Conservation (phyloP, 1,140 invertebrate genomes). For the Tetraneura akinire region DNA sequence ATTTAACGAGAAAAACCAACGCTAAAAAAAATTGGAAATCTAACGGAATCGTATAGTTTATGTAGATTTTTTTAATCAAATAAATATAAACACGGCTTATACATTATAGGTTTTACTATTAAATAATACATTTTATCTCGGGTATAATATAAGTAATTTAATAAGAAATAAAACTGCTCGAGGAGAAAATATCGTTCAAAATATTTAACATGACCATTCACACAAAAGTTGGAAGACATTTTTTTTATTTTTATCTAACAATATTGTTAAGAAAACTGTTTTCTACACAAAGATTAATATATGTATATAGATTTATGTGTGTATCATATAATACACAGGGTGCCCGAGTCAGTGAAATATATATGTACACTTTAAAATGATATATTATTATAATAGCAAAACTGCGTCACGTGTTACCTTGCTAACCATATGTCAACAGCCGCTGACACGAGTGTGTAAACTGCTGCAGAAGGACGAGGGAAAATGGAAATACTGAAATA, state of each 20-base stretch:
- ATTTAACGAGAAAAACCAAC: too few relatives aligned
- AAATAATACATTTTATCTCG: too few relatives aligned
- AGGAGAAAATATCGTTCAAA: background rate
- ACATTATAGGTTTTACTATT: too few relatives aligned
- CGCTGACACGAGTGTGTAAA: slow-evolving; percentile 37
- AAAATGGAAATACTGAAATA: too few relatives aligned
- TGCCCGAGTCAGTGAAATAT: background rate
- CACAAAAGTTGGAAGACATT: background rate
- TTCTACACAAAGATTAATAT: background rate
- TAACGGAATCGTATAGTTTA: too few relatives aligned
- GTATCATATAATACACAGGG: too few relatives aligned
- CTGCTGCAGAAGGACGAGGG: background rate
- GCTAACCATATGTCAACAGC: slow-evolving; percentile 49
- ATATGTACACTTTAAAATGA: slow-evolving; percentile 22
- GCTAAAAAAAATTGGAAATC: too few relatives aligned
- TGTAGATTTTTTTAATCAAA: too few relatives aligned
- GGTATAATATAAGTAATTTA: too few relatives aligned
- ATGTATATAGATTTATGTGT: too few relatives aligned
- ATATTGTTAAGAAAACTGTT: background rate
- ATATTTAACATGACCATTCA: background rate
- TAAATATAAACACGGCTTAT: too few relatives aligned
- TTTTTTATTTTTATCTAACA: background rate
- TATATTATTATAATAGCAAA: slow-evolving; percentile 39
- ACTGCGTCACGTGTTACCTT: slow-evolving; percentile 36
- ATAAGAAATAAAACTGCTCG: too few relatives aligned